phyloP scores from a whole-genome alignment of 2,113 vertebrate genomes.

The Ptilonorhynchus violaceus region DNA sequence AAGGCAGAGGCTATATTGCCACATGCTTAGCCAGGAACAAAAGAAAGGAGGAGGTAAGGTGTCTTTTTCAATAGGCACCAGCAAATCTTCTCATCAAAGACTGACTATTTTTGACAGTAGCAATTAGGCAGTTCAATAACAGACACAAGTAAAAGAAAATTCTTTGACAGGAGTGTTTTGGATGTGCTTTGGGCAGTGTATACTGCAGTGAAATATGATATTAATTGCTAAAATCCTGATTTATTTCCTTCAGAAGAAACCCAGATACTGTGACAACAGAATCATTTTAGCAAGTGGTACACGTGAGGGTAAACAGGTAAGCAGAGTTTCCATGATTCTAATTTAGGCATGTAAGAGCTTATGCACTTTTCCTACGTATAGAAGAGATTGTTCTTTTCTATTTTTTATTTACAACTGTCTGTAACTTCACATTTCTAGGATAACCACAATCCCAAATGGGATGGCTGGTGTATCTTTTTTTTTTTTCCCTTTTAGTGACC shows the following conservation, averaged over 20 bases:
- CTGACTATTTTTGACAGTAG: conserved; percentile 14
- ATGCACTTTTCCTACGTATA: background rate
- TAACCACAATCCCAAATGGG: background rate
- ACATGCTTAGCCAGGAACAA: background rate
- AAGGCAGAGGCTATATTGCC: background rate
- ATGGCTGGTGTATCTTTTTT: background rate
- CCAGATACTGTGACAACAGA: background rate
- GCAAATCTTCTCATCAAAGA: background rate
- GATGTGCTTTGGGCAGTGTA: background rate
- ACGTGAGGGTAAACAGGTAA: background rate
- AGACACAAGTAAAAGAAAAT: background rate
- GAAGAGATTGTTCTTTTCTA: background rate
- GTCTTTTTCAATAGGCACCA: background rate
- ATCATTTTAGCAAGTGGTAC: background rate
- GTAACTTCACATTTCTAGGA: background rate
- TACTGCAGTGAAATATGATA: background rate
- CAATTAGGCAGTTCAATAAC: conserved; percentile 14
- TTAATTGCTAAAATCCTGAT: background rate
- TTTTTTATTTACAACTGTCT: background rate
- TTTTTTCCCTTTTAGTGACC: background rate
- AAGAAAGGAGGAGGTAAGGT: background rate
- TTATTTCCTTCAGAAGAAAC: background rate
- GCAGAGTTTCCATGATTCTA: background rate
- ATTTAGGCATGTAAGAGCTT: background rate
- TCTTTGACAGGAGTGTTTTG: background rate